These are phyloP conservation scores for Prochilodus magdalenae DNA, from an alignment of 2,113 vertebrate species.

Conservation along the genomic window DNA sequence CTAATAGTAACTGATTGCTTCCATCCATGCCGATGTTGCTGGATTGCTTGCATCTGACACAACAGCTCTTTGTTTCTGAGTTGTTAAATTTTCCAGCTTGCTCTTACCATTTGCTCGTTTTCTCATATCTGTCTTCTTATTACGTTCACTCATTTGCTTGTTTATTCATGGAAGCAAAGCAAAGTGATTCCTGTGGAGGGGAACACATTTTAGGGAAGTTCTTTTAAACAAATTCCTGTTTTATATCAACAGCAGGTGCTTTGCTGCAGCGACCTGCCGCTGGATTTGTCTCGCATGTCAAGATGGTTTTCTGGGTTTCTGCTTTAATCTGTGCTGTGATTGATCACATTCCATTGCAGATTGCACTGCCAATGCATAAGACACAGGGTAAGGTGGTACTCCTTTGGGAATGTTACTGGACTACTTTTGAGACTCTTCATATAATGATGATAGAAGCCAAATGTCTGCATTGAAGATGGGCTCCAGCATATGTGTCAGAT, in stretches of 20 bases:
- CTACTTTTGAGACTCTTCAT: constrained; percentile 46
- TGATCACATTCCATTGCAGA: constrained; percentile 11
- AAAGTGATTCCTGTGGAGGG: constrained; percentile 48
- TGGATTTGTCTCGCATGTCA: constrained; percentile 62
- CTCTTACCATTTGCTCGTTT: constrained; percentile 34
- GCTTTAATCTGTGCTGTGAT: constrained; percentile 20
- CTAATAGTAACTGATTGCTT: constrained; percentile 71
- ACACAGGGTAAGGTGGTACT: not conserved
- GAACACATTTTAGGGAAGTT: not conserved
- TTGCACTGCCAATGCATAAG: constrained; percentile 36
- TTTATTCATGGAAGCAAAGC: constrained; percentile 62
- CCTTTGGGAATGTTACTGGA: constrained; percentile 36
- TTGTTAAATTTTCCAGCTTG: constrained; percentile 70
- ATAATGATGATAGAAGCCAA: constrained; percentile 30
- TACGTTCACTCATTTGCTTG: constrained; percentile 61
- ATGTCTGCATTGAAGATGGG: constrained; percentile 17
- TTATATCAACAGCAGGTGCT: not conserved
- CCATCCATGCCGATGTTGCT: constrained; percentile 63
- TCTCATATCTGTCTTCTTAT: constrained; percentile 53
- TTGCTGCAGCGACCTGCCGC: constrained; percentile 44
- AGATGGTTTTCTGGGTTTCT: constrained; percentile 41
- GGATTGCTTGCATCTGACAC: constrained; percentile 61
- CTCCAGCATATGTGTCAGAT: not conserved
- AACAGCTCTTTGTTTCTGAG: constrained; percentile 69
- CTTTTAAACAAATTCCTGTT: not conserved